Base-by-base conservation (phyloP, 2,113 vertebrate genomes). In the zebrafish (Danio rerio) region DNA sequence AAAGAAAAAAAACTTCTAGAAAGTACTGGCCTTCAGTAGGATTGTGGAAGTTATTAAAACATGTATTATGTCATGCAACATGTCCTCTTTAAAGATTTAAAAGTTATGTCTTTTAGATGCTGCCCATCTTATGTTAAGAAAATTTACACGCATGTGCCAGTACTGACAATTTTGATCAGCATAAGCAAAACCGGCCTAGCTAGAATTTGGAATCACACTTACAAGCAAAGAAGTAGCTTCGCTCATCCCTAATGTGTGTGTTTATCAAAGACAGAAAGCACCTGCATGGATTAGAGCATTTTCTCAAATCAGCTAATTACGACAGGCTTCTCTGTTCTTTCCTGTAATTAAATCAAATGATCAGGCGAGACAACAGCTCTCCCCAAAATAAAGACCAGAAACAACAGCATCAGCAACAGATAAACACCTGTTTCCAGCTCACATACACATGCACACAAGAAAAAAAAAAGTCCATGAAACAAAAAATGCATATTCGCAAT, bases 231-330 rank as follows among this genome's bases (percentile, higher is more conserved):
- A 71, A 71, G 50, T 5, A 4, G 9, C 52, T 52, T 69, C 18
- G 20, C 49, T 11, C 7, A 15, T 52, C 13, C 20, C 20, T 71
- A 50, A 74, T 85, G 83, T 83, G 79, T 77, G 45, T 75, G 45
- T 83, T 84, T 81, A 56, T 59, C 72, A 55, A 83, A 88, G 85
- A 69, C 88, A 85, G 82, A 87, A 87, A 81, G 85, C 85, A 89
- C 88, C 84, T 85, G 86, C 76, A 85, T 89, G 82, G 89, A 92
- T 92, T 90, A 90, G 87, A 80, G 84, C 89, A 91, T 92, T 92
- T 92, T 85, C 87, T 88, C 85, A 91, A 93, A 92, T 91, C 87
- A 90, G 88, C 89, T 93, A 92, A 92, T 93, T 91, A 91, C 83
- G 87, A 86, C 75, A 88, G 85, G 85, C 87, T 88, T 90, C 86